These are phyloP conservation scores for Trissolcus basalis DNA, from an alignment of 1,140 invertebrate species.

Conservation along the genomic window DNA sequence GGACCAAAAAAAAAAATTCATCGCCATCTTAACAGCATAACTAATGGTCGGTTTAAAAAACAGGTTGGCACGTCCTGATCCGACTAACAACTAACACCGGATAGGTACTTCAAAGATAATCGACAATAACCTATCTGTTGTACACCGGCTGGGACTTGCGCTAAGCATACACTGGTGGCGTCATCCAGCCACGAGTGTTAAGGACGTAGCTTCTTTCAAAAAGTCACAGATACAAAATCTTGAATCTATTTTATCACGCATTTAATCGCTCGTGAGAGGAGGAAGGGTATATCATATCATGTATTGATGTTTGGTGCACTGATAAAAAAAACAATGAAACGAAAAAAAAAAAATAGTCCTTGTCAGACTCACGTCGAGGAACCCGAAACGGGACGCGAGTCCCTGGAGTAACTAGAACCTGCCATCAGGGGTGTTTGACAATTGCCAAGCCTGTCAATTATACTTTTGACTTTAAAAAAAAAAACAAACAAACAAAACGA, in stretches of 20 bases:
- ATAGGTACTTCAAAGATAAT: slow-evolving; percentile 69
- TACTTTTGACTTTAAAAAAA: too few relatives aligned
- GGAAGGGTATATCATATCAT: slow-evolving; percentile 57
- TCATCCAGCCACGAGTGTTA: slow-evolving; percentile 52
- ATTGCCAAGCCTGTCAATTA: not conserved
- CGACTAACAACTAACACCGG: slow-evolving; percentile 73
- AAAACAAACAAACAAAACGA: too few relatives aligned
- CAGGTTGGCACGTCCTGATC: slow-evolving; percentile 73
- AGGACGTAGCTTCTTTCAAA: slow-evolving; percentile 55
- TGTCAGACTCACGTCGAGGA: slow-evolving; percentile 39
- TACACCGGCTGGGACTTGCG: slow-evolving; percentile 63
- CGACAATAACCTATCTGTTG: slow-evolving; percentile 66
- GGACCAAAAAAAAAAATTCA: slow-evolving; percentile 39
- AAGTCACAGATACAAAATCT: slow-evolving; percentile 44
- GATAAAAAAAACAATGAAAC: slow-evolving; percentile 9
- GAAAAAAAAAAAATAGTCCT: too few relatives aligned
- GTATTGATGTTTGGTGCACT: slow-evolving; percentile 50
- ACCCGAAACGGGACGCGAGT: slow-evolving; percentile 24
- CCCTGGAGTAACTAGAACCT: too few relatives aligned
- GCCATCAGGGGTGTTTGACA: too few relatives aligned
- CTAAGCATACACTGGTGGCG: slow-evolving; percentile 55
- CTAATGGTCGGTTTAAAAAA: slow-evolving; percentile 68
- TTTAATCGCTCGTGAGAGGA: slow-evolving; percentile 57
- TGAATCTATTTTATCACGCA: slow-evolving; percentile 68
- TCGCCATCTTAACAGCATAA: slow-evolving; percentile 55